Percentiles rank a stretch among this genome's conserved stretches.
These are phyloP conservation scores for Plectus sambesii DNA, from an alignment of 1,140 invertebrate species.

Conservation along the genomic window DNA sequence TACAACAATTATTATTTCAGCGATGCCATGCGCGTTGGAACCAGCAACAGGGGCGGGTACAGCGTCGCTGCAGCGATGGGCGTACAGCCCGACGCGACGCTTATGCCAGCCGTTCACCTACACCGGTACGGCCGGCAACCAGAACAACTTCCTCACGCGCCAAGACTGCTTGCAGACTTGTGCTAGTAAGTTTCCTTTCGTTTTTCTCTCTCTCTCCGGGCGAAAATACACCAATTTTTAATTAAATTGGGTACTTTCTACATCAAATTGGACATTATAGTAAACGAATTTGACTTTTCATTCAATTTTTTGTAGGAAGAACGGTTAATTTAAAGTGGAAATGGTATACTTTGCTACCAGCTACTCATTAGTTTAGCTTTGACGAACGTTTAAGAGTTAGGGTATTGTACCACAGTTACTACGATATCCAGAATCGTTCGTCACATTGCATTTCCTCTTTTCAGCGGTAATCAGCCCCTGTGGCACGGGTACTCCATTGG, in stretches of 20 bases:
- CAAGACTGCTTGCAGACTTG: slow-evolving; percentile 15
- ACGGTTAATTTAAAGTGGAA: slow-evolving; percentile 15
- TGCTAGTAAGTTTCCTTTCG: slow-evolving; percentile 15
- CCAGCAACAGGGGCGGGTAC: too few relatives aligned
- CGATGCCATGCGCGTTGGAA: too few relatives aligned
- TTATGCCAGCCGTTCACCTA: slow-evolving; percentile 45
- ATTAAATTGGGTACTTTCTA: too few relatives aligned
- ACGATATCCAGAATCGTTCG: slow-evolving; percentile 9
- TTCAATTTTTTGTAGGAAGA: slow-evolving; percentile 16
- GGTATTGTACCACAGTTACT: too few relatives aligned
- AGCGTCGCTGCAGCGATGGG: too few relatives aligned
- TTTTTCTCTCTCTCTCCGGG: slow-evolving; percentile 1
- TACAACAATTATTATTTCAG: too few relatives aligned
- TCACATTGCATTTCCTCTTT: not conserved
- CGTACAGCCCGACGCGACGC: too few relatives aligned
- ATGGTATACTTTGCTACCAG: slow-evolving; percentile 13
- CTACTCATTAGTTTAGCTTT: slow-evolving; percentile 11
- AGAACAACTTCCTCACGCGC: slow-evolving; percentile 38
- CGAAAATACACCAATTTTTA: too few relatives aligned
- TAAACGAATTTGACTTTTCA: too few relatives aligned
- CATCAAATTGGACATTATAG: too few relatives aligned
- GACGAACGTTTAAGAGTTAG: slow-evolving; percentile 7
- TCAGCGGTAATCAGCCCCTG: slow-evolving; percentile 13
- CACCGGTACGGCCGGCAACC: slow-evolving; percentile 45
- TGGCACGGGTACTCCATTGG: slow-evolving; percentile 2